Base-by-base conservation (phyloP, 2,888 invertebrate genomes). In the Parnassius smintheus region DNA sequence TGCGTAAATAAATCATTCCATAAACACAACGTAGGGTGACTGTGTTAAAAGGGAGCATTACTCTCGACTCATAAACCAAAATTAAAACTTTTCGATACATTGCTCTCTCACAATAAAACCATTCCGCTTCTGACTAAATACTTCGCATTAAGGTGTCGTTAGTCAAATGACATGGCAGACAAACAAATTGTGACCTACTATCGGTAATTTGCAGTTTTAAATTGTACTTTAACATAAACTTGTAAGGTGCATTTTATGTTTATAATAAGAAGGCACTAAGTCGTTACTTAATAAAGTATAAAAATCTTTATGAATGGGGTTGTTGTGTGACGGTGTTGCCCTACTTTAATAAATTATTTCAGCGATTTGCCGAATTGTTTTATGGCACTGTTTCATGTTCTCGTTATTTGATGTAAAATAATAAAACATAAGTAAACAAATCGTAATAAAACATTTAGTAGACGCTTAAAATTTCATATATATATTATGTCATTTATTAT, bases 1-100 rank as follows among this genome's bases (percentile, higher is more conserved):
- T 54, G 59, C 13, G 56, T 56, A 59, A 56, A 64, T 64, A 64
- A 64, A 64, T 64, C 64, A 64, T 56, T 51, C 41, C 25, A 10
- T 50, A 59, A 64, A 60, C 56, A 65, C 58, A 50, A 60, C 66
- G 66, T 70, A 67, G 68, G 70, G 70, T 67, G 70, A 65, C 57
- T 49, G 64, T 54, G 66, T 65, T 65, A 62, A 74, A 74, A 81
- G 81, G 82, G 82, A 74, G 75, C 75, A 76, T 83, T 81, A 79
- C 72, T 75, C 74, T 77, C 84, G 83, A 78, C 71, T 81, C 88
- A 90, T 91, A 88, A 90, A 90, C 80, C 88, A 86, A 88, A 90
- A 91, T 91, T 91, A 91, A 91, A 91, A 91, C 77, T 91, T 88
- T 81, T 82, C 90, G 83, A 86, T 89, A 91, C 91, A 91, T 90